Evolutionary conservation across 2,797 vertebrate species (phyloP).

Genomic region (Neopelma chrysocephalum): DNA sequence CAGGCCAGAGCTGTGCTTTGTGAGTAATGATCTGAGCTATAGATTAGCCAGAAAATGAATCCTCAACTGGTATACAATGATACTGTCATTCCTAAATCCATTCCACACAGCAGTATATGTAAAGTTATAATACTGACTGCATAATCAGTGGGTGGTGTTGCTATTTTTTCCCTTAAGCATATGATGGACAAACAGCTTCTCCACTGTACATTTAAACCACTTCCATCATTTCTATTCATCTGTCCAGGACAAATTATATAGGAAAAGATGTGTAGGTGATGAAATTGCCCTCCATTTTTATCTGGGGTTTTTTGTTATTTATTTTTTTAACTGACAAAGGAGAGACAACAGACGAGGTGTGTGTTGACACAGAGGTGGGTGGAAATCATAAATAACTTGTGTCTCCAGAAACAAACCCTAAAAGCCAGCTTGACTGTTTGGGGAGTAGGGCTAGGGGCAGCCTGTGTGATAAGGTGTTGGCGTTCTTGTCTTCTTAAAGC

Average conservation of each 20-base stretch:
- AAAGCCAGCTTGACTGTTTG: not conserved
- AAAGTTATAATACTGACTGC: constrained; percentile 14
- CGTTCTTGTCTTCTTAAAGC: not conserved
- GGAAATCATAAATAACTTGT: constrained; percentile 30
- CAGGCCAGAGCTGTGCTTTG: constrained; percentile 9
- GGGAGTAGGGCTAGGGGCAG: not conserved
- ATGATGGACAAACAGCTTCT: constrained; percentile 42
- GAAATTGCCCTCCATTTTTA: constrained; percentile 38
- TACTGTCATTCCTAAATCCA: not conserved
- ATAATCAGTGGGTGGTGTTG: constrained; percentile 34
- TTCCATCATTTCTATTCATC: not conserved
- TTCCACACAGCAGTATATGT: not conserved
- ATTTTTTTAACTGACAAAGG: constrained; percentile 2
- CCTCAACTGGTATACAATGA: not conserved
- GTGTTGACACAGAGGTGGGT: constrained; percentile 1
- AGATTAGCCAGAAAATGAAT: constrained; percentile 20
- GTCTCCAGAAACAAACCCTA: constrained; percentile 5
- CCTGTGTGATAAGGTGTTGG: not conserved
- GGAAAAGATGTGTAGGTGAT: constrained; percentile 38
- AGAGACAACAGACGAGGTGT: not conserved
- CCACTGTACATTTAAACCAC: constrained; percentile 22
- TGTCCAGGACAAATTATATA: constrained; percentile 30
- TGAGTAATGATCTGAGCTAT: not conserved
- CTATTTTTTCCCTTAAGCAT: constrained; percentile 36
- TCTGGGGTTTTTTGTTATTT: not conserved